A percentile compares a stretch with the other conserved stretches of the same genome.
These are phyloP conservation scores for Dasypus novemcinctus DNA, from an alignment of 2,113 vertebrate species.

Conservation along the genomic window DNA sequence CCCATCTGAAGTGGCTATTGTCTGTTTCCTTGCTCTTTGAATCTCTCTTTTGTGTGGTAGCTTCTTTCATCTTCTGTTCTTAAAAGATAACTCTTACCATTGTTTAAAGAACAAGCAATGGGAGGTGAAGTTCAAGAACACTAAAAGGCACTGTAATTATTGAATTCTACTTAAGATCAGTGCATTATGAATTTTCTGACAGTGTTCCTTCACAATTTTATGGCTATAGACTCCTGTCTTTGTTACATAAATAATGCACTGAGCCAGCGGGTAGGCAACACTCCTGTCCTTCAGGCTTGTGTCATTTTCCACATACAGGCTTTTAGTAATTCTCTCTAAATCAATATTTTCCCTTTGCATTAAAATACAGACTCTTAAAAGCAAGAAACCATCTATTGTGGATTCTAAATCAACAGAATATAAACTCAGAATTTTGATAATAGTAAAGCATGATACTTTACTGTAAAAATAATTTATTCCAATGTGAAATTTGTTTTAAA, in stretches of 20 bases:
- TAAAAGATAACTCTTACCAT: slow-evolving; percentile 45
- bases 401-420: slow-evolving; percentile 39
- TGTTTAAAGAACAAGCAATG: slow-evolving; percentile 59
- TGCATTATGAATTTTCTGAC: slow-evolving; percentile 47
- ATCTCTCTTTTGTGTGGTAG: not conserved
- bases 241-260: slow-evolving; percentile 19
- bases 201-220: not conserved
- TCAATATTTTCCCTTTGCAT: slow-evolving; percentile 68
- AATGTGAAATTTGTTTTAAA: slow-evolving; percentile 23
- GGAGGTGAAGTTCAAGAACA: slow-evolving; percentile 45
- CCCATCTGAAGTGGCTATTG: slow-evolving; percentile 36
- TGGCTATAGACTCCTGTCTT: not conserved
- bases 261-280: not conserved
- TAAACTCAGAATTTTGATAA: slow-evolving; percentile 2
- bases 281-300: slow-evolving; percentile 11
- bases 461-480: not conserved
- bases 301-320: slow-evolving; percentile 41
- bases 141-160: slow-evolving; percentile 20
- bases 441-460: not conserved
- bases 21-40: slow-evolving; percentile 44
- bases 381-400: not conserved
- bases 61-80: slow-evolving; percentile 62
- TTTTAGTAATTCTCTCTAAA: slow-evolving; percentile 67
- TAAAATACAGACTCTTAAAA: slow-evolving; percentile 46
- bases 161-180: slow-evolving; percentile 38